phyloP scores from a whole-genome alignment of 2,797 vertebrate species.

The Intellagama lesueurii region DNA sequence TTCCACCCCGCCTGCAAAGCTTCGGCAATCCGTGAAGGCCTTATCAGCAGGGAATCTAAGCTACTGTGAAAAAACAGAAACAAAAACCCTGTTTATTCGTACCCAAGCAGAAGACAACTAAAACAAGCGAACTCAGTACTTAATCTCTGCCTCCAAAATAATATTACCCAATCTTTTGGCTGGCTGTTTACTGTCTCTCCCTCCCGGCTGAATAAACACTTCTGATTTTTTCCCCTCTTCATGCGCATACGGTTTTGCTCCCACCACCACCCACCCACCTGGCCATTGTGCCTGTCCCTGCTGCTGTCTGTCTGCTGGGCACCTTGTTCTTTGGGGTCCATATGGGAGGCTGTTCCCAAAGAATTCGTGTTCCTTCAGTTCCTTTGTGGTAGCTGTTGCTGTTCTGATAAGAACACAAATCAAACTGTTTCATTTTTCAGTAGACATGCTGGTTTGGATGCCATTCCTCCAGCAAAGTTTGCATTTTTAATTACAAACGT shows the following conservation, averaged over 20 bases:
- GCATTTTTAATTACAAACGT: constrained; percentile 57
- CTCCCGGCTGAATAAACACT: constrained; percentile 27
- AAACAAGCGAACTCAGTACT: not conserved
- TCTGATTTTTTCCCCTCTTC: constrained; percentile 20
- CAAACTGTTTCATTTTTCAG: constrained; percentile 45
- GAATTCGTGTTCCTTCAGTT: constrained; percentile 38
- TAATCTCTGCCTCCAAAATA: not conserved
- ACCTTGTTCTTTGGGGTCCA: constrained; percentile 53
- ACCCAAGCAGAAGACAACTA: not conserved
- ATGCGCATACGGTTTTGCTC: constrained; percentile 57
- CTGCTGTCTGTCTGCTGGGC: constrained; percentile 59
- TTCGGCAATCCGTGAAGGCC: not conserved
- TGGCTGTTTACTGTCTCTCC: not conserved
- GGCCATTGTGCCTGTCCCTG: constrained; percentile 43
- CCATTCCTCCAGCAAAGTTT: constrained; percentile 10
- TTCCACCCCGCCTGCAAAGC: not conserved
- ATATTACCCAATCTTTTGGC: not conserved
- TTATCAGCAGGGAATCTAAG: not conserved
- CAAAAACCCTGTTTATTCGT: not conserved
- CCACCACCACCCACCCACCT: constrained; percentile 62
- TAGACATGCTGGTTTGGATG: constrained; percentile 47
- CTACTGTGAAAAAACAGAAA: not conserved
- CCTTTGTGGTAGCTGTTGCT: too few relatives aligned
- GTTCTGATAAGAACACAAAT: constrained; percentile 1
- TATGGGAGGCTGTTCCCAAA: constrained; percentile 38